Evolutionary conservation across 2,888 invertebrate genomes (phyloP).

Genomic region (Drosophila melanosoma): DNA sequence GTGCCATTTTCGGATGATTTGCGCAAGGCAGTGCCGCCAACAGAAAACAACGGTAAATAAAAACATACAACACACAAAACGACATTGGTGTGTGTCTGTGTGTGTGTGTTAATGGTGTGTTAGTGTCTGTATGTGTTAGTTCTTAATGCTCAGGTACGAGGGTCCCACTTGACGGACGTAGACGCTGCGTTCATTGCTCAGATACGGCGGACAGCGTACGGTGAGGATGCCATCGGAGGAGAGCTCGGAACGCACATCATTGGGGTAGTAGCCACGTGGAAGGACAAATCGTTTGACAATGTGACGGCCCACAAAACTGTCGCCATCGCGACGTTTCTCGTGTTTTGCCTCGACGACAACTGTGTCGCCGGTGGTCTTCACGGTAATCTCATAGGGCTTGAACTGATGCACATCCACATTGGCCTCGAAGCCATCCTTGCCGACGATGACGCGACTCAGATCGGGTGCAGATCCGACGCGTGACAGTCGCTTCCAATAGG

Average conservation of each 20-base stretch:
- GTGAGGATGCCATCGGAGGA: constrained; percentile 90
- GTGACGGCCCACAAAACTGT: constrained; percentile 92
- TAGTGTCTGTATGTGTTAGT: constrained; percentile 59
- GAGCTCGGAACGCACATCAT: constrained; percentile 88
- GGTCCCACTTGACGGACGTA: constrained; percentile 91
- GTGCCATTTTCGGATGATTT: constrained; percentile 40
- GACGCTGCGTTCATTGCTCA: constrained; percentile 87
- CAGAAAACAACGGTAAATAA: constrained; percentile 27
- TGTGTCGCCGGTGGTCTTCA: constrained; percentile 88
- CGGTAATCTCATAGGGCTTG: constrained; percentile 88
- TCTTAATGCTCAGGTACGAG: constrained; percentile 85
- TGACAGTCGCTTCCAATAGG: constrained; percentile 83
- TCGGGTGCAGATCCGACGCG: constrained; percentile 84
- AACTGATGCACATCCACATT: constrained; percentile 89
- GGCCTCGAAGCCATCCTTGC: constrained; percentile 89
- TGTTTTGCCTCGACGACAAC: constrained; percentile 90
- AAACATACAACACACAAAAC: constrained; percentile 38
- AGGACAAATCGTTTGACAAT: constrained; percentile 90
- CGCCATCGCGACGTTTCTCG: constrained; percentile 89
- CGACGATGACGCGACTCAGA: constrained; percentile 84
- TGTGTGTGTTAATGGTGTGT: constrained; percentile 7
- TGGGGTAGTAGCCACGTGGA: constrained; percentile 89
- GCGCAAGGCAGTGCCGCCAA: constrained; percentile 57
- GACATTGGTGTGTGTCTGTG: constrained; percentile 9
- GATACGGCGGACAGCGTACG: constrained; percentile 88